Conservation (phyloP, 2,797 vertebrate genomes). For the Aulostomus chinensis region DNA sequence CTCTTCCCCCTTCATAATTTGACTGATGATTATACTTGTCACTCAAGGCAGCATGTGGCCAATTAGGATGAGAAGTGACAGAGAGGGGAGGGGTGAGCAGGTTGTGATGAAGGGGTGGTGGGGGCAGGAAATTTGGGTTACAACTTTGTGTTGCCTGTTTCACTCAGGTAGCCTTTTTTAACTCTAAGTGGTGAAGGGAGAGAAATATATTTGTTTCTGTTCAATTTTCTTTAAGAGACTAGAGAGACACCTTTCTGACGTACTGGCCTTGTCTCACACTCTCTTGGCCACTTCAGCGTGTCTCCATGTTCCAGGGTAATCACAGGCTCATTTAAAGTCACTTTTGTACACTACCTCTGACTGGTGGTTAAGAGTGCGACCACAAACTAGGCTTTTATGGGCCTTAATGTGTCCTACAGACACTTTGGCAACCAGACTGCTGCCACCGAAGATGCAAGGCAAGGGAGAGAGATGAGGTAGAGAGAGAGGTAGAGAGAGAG, state of each 20-base stretch:
- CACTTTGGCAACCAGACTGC: slow-evolving; percentile 76
- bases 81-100: slow-evolving; percentile 49
- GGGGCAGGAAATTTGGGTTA: slow-evolving; percentile 31
- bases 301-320: slow-evolving; percentile 75
- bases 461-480: background rate
- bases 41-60: slow-evolving; percentile 88
- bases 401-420: slow-evolving; percentile 77
- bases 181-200: slow-evolving; percentile 34
- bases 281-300: slow-evolving; percentile 69
- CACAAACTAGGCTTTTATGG: slow-evolving; percentile 77
- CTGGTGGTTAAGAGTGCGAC: slow-evolving; percentile 76
- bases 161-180: slow-evolving; percentile 49
- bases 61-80: slow-evolving; percentile 73
- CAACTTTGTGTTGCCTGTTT: slow-evolving; percentile 46
- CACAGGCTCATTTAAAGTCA: slow-evolving; percentile 80
- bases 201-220: slow-evolving; percentile 63
- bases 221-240: slow-evolving; percentile 60
- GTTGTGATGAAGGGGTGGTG: slow-evolving; percentile 17
- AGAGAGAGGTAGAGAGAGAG: background rate
- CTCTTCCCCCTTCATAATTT: slow-evolving; percentile 81
- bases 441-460: slow-evolving; percentile 49
- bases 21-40: slow-evolving; percentile 94
- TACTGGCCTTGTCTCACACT: slow-evolving; percentile 63
- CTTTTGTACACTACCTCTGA: slow-evolving; percentile 79
- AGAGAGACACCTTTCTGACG: slow-evolving; percentile 39